Base-by-base conservation (phyloP, 2,888 invertebrate species). In the Sisyra nigra region DNA sequence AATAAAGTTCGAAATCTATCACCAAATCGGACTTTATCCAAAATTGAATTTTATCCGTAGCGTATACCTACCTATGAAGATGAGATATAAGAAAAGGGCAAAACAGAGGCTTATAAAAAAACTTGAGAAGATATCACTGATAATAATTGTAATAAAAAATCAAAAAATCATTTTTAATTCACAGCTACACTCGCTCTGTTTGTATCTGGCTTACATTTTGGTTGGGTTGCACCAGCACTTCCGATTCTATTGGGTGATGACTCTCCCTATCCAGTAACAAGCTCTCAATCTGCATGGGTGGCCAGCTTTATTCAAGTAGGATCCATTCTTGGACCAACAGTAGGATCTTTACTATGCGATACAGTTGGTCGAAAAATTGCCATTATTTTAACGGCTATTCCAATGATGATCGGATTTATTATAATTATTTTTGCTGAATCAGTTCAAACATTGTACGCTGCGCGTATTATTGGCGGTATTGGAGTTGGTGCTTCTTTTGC, bases 261-360 rank as follows among this genome's bases (percentile, higher is more conserved):
- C 14, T 3, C 14, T 19, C 11, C 17, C n/a, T 10, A 11, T 2
- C 17, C 17, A 15, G 18, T 15, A 19, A 17, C 19, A 9, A 33
- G 5, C 3, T 3, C 33, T 33, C 33, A 33, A 33, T 33, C 33
- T 6, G 17, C 37, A 7, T 37, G 37, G 37, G 1, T 37, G 3
- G 11, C 15, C 4, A 19, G 37, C n/a, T 15, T 37, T n/a, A 18
- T 37, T 1, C 37, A 37, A 9, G 11, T 37, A 18, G 37, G 37
- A 13, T 17, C 19, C 11, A 9, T 37, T 6, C 5, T 19, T 2
- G 17, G 37, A 37, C 18, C 36, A 10, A 10, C 36, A n/a, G 5
- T 72, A 14, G 67, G 73, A 14, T 74, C 73, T 11, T 67, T 73
- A 54, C 59, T 71, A 47, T 72, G 74, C 46, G 74, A 75, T 54